A percentile compares a stretch with the other conserved stretches of the same genome.
Evolutionary conservation across 2,888 invertebrate species (phyloP).

Genomic region (Megaustenia siamemsis): DNA sequence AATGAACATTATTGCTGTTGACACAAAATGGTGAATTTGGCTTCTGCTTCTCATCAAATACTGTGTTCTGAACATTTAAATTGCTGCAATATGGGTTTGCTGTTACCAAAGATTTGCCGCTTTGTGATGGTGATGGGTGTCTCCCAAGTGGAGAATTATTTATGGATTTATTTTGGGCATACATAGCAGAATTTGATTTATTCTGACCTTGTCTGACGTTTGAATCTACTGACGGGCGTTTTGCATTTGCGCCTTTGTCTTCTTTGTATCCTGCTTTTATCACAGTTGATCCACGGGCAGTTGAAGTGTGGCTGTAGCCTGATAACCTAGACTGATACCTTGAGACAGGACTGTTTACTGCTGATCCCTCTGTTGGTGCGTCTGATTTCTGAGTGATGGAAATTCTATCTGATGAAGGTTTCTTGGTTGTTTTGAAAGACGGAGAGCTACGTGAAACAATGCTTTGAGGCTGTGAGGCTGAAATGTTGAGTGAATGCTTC

Average conservation of each 20-base stretch:
- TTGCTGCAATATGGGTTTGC: background rate
- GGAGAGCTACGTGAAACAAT: slow-evolving; percentile 1
- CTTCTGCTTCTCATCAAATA: slow-evolving; percentile 15
- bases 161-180: background rate
- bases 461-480: background rate
- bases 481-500: background rate
- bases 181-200: background rate
- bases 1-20: slow-evolving; percentile 39
- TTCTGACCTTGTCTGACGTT: background rate
- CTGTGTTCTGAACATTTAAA: background rate
- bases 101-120: background rate
- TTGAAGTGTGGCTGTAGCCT: background rate
- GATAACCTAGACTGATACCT: background rate
- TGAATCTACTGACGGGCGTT: slow-evolving; percentile 1
- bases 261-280: slow-evolving; percentile 8
- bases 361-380: background rate
- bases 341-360: background rate
- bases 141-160: background rate
- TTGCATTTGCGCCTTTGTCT: background rate
- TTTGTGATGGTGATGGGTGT: background rate
- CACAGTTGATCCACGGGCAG: background rate
- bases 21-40: slow-evolving; percentile 11
- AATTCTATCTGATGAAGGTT: slow-evolving; percentile 2
- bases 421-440: background rate
- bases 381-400: slow-evolving; percentile 15